phyloP scores from a whole-genome alignment of 2,113 vertebrate species.

The Phrynosoma blainvillii region DNA sequence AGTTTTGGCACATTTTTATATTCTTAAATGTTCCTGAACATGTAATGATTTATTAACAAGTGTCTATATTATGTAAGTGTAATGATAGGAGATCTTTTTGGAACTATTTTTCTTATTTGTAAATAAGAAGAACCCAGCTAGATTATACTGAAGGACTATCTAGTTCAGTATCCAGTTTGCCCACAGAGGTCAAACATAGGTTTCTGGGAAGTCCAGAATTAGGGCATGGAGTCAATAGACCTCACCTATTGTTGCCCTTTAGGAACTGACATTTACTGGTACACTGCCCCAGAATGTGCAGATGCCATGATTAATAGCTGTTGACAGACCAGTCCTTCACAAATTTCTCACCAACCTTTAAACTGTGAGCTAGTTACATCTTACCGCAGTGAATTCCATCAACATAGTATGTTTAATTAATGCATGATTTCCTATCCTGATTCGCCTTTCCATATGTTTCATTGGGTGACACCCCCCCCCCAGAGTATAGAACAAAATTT shows the following conservation, averaged over 20 bases:
- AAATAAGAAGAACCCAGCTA: background rate
- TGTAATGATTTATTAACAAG: background rate
- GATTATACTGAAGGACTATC: background rate
- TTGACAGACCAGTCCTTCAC: background rate
- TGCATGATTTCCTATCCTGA: too few species aligned
- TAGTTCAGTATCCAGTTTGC: background rate
- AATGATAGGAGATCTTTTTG: background rate
- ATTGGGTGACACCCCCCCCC: background rate
- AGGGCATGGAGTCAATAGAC: background rate
- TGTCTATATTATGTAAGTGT: background rate
- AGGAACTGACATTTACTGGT: background rate
- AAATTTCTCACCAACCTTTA: background rate
- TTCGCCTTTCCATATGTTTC: background rate
- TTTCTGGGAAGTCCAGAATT: background rate
- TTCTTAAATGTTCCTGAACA: background rate
- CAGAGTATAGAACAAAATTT: background rate
- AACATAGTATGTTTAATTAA: background rate
- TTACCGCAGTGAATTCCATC: background rate
- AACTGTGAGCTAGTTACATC: background rate
- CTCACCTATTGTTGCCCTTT: background rate
- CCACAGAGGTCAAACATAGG: background rate
- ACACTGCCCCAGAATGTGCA: background rate
- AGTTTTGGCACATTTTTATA: background rate
- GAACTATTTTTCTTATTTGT: background rate
- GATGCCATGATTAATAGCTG: background rate